A percentile compares a stretch with the other conserved stretches of the same genome.
phyloP scores from a whole-genome alignment of 1,140 invertebrate species.

The Brachionus sp. region DNA sequence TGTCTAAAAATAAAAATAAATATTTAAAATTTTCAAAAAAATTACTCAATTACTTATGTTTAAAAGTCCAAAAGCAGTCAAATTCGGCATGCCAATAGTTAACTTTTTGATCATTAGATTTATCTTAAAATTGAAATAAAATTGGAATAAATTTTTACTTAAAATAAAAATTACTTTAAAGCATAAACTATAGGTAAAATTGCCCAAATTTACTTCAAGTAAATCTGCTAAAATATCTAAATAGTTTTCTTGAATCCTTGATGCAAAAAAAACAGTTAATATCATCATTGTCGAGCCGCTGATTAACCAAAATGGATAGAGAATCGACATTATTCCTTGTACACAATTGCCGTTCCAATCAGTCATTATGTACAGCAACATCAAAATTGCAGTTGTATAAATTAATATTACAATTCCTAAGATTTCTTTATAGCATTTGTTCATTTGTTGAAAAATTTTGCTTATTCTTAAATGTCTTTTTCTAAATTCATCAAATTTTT shows the following conservation, averaged over 20 bases:
- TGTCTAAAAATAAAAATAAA: not conserved
- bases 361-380: conserved; percentile 1
- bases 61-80: not conserved
- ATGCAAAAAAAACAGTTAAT: not conserved
- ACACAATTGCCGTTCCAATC: conserved; percentile 31
- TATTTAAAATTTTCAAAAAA: not conserved
- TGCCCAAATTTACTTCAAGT: not conserved
- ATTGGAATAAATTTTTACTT: not conserved
- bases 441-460: not conserved
- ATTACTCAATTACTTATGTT: not conserved
- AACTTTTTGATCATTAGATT: not conserved
- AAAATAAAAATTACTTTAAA: conserved; percentile 13
- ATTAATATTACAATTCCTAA: not conserved
- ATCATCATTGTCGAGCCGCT: not conserved
- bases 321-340: not conserved
- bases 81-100: not conserved
- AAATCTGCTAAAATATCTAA: not conserved
- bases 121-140: not conserved
- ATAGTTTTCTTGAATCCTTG: not conserved
- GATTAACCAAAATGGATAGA: conserved; percentile 27
- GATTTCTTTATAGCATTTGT: conserved; percentile 14
- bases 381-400: not conserved
- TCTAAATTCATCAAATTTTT: conserved; percentile 8
- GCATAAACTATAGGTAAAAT: conserved; percentile 21
- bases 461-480: conserved; percentile 2